Evolutionary conservation across 2,797 vertebrate species (phyloP).

Genomic region (Acipenser oxyrinchus): DNA sequence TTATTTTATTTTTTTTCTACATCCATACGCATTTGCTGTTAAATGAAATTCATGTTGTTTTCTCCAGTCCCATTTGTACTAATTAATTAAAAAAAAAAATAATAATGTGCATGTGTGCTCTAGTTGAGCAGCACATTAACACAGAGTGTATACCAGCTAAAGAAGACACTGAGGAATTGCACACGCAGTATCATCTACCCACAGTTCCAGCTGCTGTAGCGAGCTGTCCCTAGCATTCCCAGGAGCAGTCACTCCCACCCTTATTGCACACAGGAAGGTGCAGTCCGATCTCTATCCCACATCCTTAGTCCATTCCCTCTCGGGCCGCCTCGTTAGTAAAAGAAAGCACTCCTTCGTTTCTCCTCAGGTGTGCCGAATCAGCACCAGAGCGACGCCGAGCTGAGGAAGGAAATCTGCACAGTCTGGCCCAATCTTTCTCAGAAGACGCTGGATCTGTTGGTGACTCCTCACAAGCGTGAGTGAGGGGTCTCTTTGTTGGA

Average conservation of each 20-base stretch:
- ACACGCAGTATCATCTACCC: neutral
- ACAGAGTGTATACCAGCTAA: constrained; percentile 19
- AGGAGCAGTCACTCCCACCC: neutral
- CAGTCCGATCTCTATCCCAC: neutral
- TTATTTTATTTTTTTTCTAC: neutral
- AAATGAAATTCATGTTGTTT: neutral
- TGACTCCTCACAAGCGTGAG: constrained; percentile 90
- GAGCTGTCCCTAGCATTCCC: too few species aligned
- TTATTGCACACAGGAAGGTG: neutral
- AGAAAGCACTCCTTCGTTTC: constrained; percentile 10
- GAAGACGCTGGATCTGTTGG: constrained; percentile 84
- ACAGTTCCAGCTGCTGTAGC: neutral
- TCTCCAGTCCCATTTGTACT: constrained; percentile 32
- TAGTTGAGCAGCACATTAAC: neutral
- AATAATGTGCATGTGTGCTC: constrained; percentile 9
- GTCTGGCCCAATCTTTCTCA: constrained; percentile 90
- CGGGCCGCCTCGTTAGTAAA: neutral
- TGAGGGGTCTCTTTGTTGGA: neutral
- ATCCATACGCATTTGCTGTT: too few species aligned
- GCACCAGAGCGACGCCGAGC: constrained; percentile 74
- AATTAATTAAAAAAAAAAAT: constrained; percentile 21
- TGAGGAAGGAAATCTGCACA: constrained; percentile 80
- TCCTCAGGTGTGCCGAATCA: constrained; percentile 73
- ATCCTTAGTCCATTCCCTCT: neutral
- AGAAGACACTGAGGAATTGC: constrained; percentile 14